These are phyloP conservation scores for Dasyprocta punctata DNA, from an alignment of 2,113 vertebrate species.

Conservation along the genomic window DNA sequence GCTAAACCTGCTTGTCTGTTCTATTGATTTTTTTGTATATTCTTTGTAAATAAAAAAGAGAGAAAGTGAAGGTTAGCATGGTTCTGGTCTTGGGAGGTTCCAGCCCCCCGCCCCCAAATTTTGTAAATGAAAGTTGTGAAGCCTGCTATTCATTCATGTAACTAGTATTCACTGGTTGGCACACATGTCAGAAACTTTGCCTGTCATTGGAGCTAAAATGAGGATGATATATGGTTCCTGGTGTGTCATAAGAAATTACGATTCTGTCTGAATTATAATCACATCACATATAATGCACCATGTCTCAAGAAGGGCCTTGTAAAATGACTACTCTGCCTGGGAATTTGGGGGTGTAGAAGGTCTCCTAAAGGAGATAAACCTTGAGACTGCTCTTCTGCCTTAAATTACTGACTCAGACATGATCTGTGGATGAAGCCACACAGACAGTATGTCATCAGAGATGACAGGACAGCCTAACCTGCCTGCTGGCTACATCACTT, in stretches of 20 bases:
- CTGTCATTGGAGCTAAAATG: background rate
- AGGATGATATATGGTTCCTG: background rate
- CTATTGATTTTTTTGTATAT: no score
- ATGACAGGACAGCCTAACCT: background rate
- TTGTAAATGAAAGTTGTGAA: constrained; percentile 10
- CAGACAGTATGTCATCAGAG: background rate
- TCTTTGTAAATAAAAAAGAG: no score
- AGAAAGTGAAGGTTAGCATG: no score
- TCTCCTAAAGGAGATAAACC: background rate
- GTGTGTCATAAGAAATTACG: background rate
- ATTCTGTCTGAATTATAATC: background rate
- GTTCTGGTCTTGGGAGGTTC: no score
- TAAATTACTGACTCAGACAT: constrained; percentile 2
- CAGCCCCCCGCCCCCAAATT: no score
- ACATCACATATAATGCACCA: background rate
- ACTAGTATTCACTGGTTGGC: background rate
- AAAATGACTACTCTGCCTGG: background rate
- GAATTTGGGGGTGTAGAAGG: background rate
- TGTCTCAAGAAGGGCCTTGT: background rate
- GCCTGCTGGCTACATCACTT: background rate
- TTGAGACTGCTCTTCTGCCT: background rate
- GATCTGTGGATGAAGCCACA: background rate
- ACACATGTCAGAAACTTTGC: background rate
- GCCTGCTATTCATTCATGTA: background rate
- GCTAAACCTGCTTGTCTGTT: no score